Evolutionary conservation across 2,797 vertebrate genomes (phyloP), one percentile per base, ranked within the genome.

Genomic region (Iguana delicatissima): DNA sequence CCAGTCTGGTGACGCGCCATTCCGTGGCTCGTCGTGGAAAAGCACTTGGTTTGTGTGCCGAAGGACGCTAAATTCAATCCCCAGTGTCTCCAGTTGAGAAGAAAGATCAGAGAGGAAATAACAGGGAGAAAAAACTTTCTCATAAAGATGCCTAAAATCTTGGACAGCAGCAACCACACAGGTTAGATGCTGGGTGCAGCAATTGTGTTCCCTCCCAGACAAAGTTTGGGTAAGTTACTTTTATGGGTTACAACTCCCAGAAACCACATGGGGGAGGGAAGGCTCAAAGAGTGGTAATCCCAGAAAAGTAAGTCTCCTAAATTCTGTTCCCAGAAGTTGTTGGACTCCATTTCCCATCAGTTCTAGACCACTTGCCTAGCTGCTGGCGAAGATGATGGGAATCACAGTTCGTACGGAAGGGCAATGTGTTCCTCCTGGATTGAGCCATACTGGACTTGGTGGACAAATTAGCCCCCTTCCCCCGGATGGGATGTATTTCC

Each of bases 401-500:
- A 5, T 18, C 59, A 22, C 20, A 6, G 59, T 62, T 6, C 20
- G 24, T 62, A 6, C 22, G 20, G 59, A 62, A 20, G 18, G 57
- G 2, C 22, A 20, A 6, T 6, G 59, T 62, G 20, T 6, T 22
- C 20, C 59, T 62, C 59, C 59, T 22, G 59, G 59, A 22, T 62
- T 22, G 24, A 6, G 59, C 22, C 59, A 1, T 1, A 5, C 12
- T 16, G 29, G 69, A n/a, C 69, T n/a, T 13, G 3, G n/a, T 4
- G 29, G 69, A 73, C 32, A 73, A n/a, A 73, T n/a, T 42, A 35
- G 8, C 35, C 20, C 6, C 42, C 42, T 46, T 46, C 42, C 4
- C 18, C 1, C 6, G 1, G 4, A 20, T 1, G 20, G 16, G 6
- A 74, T 6, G 16, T 2, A 38, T 6, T 35, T 16, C 12, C 12